Base-by-base conservation (phyloP, 2,113 vertebrate genomes). In the Eptesicus fuscus region DNA sequence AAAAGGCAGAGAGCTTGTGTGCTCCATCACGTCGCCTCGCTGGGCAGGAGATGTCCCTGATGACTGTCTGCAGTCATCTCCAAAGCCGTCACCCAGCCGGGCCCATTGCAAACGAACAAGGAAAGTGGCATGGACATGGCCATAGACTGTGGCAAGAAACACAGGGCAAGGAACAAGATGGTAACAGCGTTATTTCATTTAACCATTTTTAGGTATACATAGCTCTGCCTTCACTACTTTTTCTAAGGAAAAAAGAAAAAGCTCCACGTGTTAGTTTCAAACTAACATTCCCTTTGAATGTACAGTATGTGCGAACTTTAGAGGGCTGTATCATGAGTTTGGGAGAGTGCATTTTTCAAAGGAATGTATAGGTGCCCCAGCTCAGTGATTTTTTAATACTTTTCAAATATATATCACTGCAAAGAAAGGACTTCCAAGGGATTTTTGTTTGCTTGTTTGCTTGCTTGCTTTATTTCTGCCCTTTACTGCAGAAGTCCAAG, bases 151-250 rank as follows among this genome's bases (percentile, higher is more conserved):
- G n/a, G 74, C 7, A 5, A 88, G 91, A 78, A 80, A 70, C 25
- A 7, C 3, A 2, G 42, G 40, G 35, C 42, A 35, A 47, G 67
- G 67, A 73, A 47, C 0, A 10, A 59, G 28, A 16, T 0, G 4
- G 28, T 18, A 35, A 77, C 5, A 37, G 35, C 5, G 1, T 2
- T 40, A 11, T 76, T 56, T 69, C 63, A 71, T 25, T 59, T 51
- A 82, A 71, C 5, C n/a, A 83, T 65, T 83, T 51, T 71, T 63
- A 76, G 1, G 42, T 63, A 77, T 42, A 17, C 7, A 40, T 0
- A 88, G 69, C 28, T 51, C 42, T 67, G 79, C 56, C 47, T 42
- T 28, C 23, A 69, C 18, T 79, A 35, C 5, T 82, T 28, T 73
- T 77, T 70, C 63, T 59, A 35, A 22, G 6, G 1, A 14, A 7